These are phyloP conservation scores for Bradypodion ventrale DNA, from an alignment of 2,797 vertebrate genomes.

Conservation along the genomic window DNA sequence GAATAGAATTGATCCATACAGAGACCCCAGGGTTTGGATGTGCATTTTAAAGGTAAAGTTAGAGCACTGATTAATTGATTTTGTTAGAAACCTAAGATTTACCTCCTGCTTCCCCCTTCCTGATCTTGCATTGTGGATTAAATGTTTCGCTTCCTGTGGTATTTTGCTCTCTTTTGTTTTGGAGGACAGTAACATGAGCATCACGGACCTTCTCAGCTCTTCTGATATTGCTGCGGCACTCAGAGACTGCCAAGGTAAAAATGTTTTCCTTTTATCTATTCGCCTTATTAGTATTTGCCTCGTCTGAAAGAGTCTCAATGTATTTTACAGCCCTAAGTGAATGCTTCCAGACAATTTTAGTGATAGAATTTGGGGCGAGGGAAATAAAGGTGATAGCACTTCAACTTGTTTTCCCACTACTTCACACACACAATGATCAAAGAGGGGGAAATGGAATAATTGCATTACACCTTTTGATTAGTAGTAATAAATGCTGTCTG, in stretches of 20 bases:
- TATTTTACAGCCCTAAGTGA: too few species aligned
- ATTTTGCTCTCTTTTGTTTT: constrained; percentile 15
- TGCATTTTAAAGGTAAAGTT: constrained; percentile 9
- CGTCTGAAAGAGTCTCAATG: too few species aligned
- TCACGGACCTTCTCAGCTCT: constrained; percentile 89
- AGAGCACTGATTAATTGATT: background rate
- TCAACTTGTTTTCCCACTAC: too few species aligned
- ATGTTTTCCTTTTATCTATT: too few species aligned
- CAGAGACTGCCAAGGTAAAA: constrained; percentile 93
- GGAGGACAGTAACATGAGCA: constrained; percentile 88
- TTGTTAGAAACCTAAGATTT: background rate
- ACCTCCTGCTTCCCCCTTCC: background rate
- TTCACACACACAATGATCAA: too few species aligned
- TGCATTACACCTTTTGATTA: too few species aligned
- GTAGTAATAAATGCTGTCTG: too few species aligned
- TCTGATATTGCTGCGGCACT: constrained; percentile 92
- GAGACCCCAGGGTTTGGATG: background rate
- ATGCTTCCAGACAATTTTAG: too few species aligned
- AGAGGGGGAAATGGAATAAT: too few species aligned
- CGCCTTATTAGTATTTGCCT: too few species aligned
- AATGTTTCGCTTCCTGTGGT: background rate
- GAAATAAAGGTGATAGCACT: too few species aligned
- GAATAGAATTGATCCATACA: background rate
- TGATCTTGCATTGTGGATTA: background rate
- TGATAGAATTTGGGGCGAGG: too few species aligned